Conservation (phyloP, 2,888 invertebrate species). For the Cosmia trapezina region DNA sequence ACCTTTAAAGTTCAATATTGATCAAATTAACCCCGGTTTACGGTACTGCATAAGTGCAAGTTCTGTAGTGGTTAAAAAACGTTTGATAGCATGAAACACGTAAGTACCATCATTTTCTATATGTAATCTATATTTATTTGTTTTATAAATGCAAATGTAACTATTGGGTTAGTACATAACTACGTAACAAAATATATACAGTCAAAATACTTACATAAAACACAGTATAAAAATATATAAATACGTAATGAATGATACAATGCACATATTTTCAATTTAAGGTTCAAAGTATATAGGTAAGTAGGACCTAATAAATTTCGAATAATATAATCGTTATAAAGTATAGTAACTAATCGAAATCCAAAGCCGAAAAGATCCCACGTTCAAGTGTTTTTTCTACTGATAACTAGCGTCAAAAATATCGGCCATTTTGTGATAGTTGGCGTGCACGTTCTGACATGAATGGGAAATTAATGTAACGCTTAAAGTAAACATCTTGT, state of each 20-base stretch:
- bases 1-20: too few species aligned
- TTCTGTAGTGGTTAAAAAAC: slow-evolving; percentile 28
- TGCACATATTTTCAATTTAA: slow-evolving; percentile 22
- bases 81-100: slow-evolving; percentile 25
- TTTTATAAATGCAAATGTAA: slow-evolving; percentile 23
- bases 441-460: slow-evolving; percentile 8
- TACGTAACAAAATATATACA: slow-evolving; percentile 19
- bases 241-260: slow-evolving; percentile 21
- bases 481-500: slow-evolving; percentile 26
- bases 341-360: slow-evolving; percentile 21
- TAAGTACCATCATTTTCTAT: slow-evolving; percentile 22
- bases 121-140: slow-evolving; percentile 25
- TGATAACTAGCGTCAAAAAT: slow-evolving; percentile 4
- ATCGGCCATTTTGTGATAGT: slow-evolving; percentile 23
- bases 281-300: slow-evolving; percentile 9
- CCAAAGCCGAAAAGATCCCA: slow-evolving; percentile 15
- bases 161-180: slow-evolving; percentile 22
- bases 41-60: slow-evolving; percentile 15
- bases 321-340: slow-evolving; percentile 27
- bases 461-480: slow-evolving; percentile 23
- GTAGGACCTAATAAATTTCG: slow-evolving; percentile 17
- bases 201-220: slow-evolving; percentile 21
- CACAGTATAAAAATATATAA: slow-evolving; percentile 22
- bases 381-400: slow-evolving; percentile 23
- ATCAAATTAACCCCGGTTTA: too few species aligned